These are phyloP conservation scores for Zapornia atra DNA, from an alignment of 2,113 vertebrate species.

Conservation along the genomic window DNA sequence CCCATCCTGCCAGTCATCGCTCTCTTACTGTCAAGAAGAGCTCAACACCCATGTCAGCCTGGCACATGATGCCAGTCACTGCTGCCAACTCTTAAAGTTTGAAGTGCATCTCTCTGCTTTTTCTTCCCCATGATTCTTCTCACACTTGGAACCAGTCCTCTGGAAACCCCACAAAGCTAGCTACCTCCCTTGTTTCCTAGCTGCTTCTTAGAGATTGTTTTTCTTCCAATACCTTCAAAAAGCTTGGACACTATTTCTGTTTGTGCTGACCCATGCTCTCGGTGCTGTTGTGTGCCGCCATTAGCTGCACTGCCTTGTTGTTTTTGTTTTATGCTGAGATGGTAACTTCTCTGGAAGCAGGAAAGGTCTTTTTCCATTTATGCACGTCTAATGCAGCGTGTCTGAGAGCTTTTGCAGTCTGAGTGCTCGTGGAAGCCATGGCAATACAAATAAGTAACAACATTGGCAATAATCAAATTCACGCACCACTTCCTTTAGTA, in stretches of 20 bases:
- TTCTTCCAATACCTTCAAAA: neutral
- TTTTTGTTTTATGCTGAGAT: conserved; percentile 33
- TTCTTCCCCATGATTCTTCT: neutral
- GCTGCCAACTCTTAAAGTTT: conserved; percentile 34
- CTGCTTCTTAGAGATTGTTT: neutral
- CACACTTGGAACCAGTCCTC: neutral
- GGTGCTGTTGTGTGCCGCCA: neutral
- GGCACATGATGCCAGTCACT: conserved; percentile 2
- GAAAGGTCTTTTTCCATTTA: conserved; percentile 29
- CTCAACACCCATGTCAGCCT: conserved; percentile 52
- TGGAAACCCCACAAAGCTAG: neutral
- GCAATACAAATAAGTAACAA: conserved; percentile 42
- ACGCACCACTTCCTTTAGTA: conserved; percentile 40
- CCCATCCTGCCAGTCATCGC: neutral
- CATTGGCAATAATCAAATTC: conserved; percentile 52
- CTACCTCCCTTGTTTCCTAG: neutral
- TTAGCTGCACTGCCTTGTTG: neutral
- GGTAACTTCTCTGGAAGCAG: conserved; percentile 24
- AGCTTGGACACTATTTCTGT: neutral
- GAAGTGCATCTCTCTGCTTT: neutral
- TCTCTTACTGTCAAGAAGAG: conserved; percentile 47
- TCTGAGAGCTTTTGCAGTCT: conserved; percentile 33
- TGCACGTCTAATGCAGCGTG: neutral
- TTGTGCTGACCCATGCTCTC: neutral
- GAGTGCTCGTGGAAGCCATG: conserved; percentile 10